Evolutionary conservation across 2,113 vertebrate genomes (phyloP).

Genomic region (Micronycteris hirsuta): DNA sequence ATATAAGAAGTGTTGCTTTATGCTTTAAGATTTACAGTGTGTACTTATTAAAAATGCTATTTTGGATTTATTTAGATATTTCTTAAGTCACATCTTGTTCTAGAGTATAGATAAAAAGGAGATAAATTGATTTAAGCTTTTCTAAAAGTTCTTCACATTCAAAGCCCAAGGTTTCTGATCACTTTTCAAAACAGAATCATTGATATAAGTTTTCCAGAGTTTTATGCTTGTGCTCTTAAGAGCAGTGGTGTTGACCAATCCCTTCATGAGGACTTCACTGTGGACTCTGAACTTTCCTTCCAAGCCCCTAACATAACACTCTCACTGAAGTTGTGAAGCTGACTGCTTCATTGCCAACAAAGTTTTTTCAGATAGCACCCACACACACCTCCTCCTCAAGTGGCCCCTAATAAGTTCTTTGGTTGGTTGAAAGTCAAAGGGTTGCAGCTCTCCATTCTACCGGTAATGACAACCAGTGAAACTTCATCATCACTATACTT

Average conservation of each 20-base stretch:
- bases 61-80: background rate
- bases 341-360: background rate
- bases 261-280: background rate
- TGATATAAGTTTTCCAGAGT: background rate
- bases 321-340: background rate
- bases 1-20: background rate
- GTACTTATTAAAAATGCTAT: background rate
- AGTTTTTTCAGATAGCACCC: background rate
- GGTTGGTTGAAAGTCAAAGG: background rate
- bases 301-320: background rate
- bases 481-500: background rate
- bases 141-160: background rate
- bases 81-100: background rate
- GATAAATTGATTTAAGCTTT: background rate
- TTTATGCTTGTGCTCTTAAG: background rate
- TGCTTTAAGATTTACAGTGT: background rate
- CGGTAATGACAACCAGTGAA: background rate
- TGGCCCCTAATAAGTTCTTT: background rate
- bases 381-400: background rate
- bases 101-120: background rate
- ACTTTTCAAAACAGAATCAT: background rate
- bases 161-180: background rate
- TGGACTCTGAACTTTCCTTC: background rate
- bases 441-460: background rate
- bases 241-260: rapidly evolving